These are phyloP conservation scores for Ibidorhyncha struthersii DNA, from an alignment of 2,113 vertebrate species.

Conservation along the genomic window DNA sequence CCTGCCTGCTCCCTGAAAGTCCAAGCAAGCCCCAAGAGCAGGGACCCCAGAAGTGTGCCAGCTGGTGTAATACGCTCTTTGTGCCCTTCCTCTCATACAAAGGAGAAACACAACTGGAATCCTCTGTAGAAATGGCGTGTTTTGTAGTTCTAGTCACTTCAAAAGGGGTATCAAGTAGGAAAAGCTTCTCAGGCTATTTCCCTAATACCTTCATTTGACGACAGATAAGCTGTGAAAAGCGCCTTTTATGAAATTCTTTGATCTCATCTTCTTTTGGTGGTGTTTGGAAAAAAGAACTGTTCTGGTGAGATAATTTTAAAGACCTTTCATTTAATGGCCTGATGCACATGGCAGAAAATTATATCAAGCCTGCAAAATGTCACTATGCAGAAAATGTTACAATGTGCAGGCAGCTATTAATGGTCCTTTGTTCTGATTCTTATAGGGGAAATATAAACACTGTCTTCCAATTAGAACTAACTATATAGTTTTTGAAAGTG, in stretches of 20 bases:
- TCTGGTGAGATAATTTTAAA: slow-evolving; percentile 60
- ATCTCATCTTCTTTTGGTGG: slow-evolving; percentile 60
- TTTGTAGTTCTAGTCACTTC: slow-evolving; percentile 47
- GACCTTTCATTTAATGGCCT: slow-evolving; percentile 55
- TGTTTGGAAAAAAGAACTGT: slow-evolving; percentile 44
- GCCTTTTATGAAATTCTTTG: slow-evolving; percentile 66
- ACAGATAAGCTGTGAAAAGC: slow-evolving; percentile 49
- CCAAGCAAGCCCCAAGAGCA: not conserved
- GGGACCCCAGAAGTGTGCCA: not conserved
- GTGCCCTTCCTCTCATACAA: not conserved
- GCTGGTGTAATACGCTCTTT: not conserved
- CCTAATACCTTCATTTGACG: slow-evolving; percentile 69
- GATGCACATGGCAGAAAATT: slow-evolving; percentile 35
- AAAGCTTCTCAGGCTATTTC: slow-evolving; percentile 63
- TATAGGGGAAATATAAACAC: not conserved
- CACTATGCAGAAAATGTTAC: slow-evolving; percentile 15
- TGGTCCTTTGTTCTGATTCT: slow-evolving; percentile 25
- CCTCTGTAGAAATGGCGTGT: not conserved
- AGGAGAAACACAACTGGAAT: slow-evolving; percentile 21
- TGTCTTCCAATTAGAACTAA: not conserved
- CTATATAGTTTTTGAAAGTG: not conserved
- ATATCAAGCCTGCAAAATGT: slow-evolving; percentile 4
- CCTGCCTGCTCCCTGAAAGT: not conserved
- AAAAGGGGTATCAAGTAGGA: slow-evolving; percentile 50
- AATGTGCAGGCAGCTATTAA: slow-evolving; percentile 34